Base-by-base conservation (phyloP, 2,113 vertebrate genomes). In the Emydura subglobosa region DNA sequence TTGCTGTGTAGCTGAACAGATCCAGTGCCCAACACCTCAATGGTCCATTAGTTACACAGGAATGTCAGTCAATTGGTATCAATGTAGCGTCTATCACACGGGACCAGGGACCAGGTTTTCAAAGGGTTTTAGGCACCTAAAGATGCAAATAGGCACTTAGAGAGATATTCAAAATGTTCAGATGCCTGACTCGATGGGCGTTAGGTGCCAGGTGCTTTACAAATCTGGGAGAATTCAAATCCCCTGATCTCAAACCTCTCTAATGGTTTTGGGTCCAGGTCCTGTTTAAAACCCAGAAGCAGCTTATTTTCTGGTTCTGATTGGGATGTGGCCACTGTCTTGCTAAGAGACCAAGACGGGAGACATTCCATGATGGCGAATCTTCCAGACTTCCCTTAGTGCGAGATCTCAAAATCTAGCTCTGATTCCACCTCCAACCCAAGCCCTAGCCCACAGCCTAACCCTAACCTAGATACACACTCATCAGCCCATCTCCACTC, bases 381-480 rank as follows among this genome's bases (percentile, higher is more conserved):
- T 68, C 34, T 68, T 68, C 34, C 61, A 44, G 24, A 44, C 72
- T 76, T 42, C 72, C 11, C 25, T 5, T 39, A 76, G 11, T 76
- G 72, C 42, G 25, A 76, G 24, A 24, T 25, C 10, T 76, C 47
- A 84, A 83, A 4, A 13, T 14, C 16, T 72, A 72, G 17, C 25
- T 44, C 14, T 1, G 10, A 39, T 3, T 34, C 29, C 0, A 0
- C 5, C 0, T 5, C 54, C 34, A 4, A 61, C 61, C 47, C 74
- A 74, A 76, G 5, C 54, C 14, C 29, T 7, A 27, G 54, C 16
- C 27, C 54, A 8, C 17, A 57, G 44, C 83, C 82, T 65, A 31
- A 22, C 0, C 0, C 1, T 0, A 9, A 6, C 81, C 79, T 24
- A 51, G 21, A 34, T 54, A 54, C 3, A n/a, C 55, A 51, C 16